Conservation (phyloP, 2,113 vertebrate genomes). For the Microtus montanus region DNA sequence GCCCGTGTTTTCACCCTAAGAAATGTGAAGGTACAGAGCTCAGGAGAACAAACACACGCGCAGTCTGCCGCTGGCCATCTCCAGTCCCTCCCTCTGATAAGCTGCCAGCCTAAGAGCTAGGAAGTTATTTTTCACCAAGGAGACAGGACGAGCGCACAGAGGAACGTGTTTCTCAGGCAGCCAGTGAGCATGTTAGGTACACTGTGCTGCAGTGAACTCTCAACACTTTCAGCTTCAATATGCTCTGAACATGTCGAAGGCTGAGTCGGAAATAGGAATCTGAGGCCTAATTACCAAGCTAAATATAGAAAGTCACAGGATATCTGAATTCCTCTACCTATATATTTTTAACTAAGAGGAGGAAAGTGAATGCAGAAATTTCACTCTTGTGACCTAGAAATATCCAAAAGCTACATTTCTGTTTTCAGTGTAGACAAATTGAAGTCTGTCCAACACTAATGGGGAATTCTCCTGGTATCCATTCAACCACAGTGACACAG, state of each 20-base stretch:
- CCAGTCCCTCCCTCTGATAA: not conserved
- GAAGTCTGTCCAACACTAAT: not conserved
- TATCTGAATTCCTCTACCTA: conserved; percentile 16
- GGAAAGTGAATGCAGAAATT: not conserved
- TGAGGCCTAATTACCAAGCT: not conserved
- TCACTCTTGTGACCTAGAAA: not conserved
- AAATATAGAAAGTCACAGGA: not conserved
- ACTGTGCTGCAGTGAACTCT: no score
- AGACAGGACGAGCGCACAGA: not conserved
- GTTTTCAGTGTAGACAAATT: not conserved
- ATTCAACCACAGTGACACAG: not conserved
- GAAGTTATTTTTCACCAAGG: not conserved
- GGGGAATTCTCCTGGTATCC: not conserved
- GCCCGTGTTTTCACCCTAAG: conserved; percentile 17
- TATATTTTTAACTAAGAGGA: conserved; percentile 18
- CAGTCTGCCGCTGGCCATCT: not conserved
- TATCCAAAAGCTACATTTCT: not conserved
- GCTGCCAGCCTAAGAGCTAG: not conserved
- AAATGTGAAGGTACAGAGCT: not conserved
- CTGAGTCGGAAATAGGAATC: not conserved
- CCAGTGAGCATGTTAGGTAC: not conserved
- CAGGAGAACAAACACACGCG: not conserved
- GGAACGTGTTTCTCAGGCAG: not conserved
- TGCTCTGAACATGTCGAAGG: not conserved
- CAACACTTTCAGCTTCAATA: not conserved